Base-by-base conservation (phyloP, 2,113 vertebrate species). In the Helogale parvula region DNA sequence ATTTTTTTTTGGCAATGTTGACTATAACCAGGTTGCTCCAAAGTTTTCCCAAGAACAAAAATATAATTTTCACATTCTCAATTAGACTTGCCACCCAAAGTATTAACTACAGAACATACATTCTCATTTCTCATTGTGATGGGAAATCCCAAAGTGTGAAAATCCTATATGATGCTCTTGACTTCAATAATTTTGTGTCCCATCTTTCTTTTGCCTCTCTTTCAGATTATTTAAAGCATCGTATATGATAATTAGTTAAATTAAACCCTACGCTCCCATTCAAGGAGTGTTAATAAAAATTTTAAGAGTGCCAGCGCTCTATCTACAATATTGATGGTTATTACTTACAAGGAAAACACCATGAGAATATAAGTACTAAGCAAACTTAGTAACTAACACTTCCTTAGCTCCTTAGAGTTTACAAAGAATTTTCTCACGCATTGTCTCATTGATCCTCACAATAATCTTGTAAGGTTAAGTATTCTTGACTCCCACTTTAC, bases 401-500 rank as follows among this genome's bases (percentile, higher is more conserved):
- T 90, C 72, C 21, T 69, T 94, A 87, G 41, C 47, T 94, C 38
- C 92, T 80, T 90, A 84, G 74, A 77, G 57, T 79, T 97, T 89
- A 82, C 11, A 88, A 86, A 65, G 27, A 25, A 77, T 93, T 96
- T 90, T 16, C 17, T 90, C 63, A 69, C 65, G 15, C 45, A 77
- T 81, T 65, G 23, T 81, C 47, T 93, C 74, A 93, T 60, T 83
- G 47, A 95, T 92, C 25, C n/a, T 86, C 52, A 68, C 94, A 88
- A 92, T 88, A 95, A 91, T 68, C 35, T 23, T 88, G 9, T 88
- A 23, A 89, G 57, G 33, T 69, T 69, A 86, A 88, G 68, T 72
- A 80, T 90, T 96, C 90, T 86, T 96, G 84, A 96, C 52, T 86
- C 13, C 8, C 66, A 79, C 72, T 94, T 96, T 91, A 77, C 66